A percentile compares a stretch with the other conserved stretches of the same genome.
Conservation (phyloP, 2,797 vertebrate species). For the Picus viridis region DNA sequence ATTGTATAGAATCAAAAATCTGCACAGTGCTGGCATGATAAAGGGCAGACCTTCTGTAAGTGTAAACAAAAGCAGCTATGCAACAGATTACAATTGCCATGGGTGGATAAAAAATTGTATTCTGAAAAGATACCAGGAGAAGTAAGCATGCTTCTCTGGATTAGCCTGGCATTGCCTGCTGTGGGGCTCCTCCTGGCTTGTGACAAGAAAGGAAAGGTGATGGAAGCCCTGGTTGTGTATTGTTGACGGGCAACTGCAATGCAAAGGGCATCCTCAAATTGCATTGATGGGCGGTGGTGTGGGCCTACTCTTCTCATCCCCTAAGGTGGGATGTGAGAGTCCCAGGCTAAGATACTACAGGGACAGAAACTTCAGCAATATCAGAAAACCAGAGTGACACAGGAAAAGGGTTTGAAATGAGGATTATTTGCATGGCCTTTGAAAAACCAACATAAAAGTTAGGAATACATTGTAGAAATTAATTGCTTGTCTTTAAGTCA, state of each 20-base stretch:
- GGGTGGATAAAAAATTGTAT: not conserved
- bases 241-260: rapidly evolving
- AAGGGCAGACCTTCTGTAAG: not conserved
- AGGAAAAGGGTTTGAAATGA: not conserved
- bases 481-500: not conserved
- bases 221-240: not conserved
- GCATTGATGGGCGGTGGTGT: rapidly evolving
- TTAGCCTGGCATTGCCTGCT: not conserved
- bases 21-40: not conserved
- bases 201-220: not conserved
- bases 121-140: not conserved
- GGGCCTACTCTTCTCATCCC: not conserved
- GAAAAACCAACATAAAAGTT: not conserved
- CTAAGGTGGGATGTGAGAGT: rapidly evolving
- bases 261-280: not conserved
- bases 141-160: not conserved
- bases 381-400: not conserved
- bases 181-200: not conserved
- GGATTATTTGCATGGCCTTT: not conserved
- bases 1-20: not conserved
- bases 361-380: not conserved
- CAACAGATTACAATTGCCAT: not conserved
- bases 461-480: not conserved
- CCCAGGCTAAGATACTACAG: not conserved
- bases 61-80: not conserved